Evolutionary conservation across 1,140 invertebrate species (phyloP).

Genomic region (Polypedilum pembai): DNA sequence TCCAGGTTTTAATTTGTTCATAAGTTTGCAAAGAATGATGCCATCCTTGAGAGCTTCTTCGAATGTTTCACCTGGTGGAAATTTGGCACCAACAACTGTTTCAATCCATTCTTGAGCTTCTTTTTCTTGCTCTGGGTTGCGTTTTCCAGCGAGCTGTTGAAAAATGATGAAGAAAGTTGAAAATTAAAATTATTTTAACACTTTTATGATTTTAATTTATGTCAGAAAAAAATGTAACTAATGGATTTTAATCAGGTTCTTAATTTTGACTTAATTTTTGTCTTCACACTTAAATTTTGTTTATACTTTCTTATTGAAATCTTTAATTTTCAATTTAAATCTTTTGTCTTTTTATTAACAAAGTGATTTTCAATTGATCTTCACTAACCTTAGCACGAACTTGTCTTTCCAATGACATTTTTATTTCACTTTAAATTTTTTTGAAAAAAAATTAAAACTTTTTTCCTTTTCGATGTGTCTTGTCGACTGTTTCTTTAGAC

Average conservation of each 20-base stretch:
- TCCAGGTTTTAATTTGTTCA: conserved; percentile 81
- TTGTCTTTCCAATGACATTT: conserved; percentile 73
- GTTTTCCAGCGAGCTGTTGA: conserved; percentile 79
- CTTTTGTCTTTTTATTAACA: background rate
- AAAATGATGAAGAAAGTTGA: too few relatives aligned
- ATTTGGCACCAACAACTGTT: conserved; percentile 71
- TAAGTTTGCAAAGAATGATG: conserved; percentile 79
- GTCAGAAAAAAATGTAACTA: too few relatives aligned
- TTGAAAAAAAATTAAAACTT: background rate
- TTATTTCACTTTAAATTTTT: conserved; percentile 32
- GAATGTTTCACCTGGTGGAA: conserved; percentile 63
- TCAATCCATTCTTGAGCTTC: conserved; percentile 91
- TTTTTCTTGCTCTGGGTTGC: conserved; percentile 78
- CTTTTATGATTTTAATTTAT: background rate
- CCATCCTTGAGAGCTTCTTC: conserved; percentile 83
- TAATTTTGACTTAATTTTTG: too few relatives aligned
- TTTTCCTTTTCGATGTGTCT: background rate
- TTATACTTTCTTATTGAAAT: background rate
- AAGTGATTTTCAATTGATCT: background rate
- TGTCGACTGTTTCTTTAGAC: background rate
- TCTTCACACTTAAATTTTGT: conserved; percentile 16
- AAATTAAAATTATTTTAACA: background rate
- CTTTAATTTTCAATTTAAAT: conserved; percentile 10
- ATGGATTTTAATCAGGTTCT: too few relatives aligned
- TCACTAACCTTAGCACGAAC: conserved; percentile 63